A percentile compares a stretch with the other conserved stretches of the same genome.
Conservation (phyloP, 2,888 invertebrate genomes). For the Sceliomorpha sp. region DNA sequence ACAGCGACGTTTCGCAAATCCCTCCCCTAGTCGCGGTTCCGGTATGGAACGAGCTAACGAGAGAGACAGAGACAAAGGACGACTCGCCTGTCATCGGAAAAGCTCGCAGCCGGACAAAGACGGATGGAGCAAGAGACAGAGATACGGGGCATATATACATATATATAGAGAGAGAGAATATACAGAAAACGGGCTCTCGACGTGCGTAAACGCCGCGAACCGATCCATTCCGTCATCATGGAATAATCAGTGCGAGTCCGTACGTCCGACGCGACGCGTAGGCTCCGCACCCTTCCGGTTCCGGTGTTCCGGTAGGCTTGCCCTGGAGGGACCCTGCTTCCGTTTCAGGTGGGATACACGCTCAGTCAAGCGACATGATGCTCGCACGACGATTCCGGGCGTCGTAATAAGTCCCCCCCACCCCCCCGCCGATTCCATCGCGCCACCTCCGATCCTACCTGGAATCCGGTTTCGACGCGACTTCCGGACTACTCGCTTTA, state of each 20-base stretch:
- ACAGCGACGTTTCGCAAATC: constrained; percentile 32
- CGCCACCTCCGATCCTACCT: constrained; percentile 54
- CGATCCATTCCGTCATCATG: constrained; percentile 65
- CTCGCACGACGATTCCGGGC: constrained; percentile 50
- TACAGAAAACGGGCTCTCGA: no score
- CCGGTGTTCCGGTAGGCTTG: constrained; percentile 81
- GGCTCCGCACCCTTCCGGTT: constrained; percentile 80
- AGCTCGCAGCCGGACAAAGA: no score
- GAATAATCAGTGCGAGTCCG: constrained; percentile 77
- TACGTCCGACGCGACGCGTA: constrained; percentile 68
- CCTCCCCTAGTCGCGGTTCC: no score
- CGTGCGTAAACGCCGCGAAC: constrained; percentile 33
- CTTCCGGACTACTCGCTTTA: constrained; percentile 62
- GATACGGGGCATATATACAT: no score
- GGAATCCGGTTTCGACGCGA: constrained; percentile 61
- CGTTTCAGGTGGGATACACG: constrained; percentile 75
- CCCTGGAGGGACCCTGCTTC: constrained; percentile 63
- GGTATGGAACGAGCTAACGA: no score
- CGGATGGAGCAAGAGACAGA: no score
- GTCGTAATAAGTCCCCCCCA: constrained; percentile 44
- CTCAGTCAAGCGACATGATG: constrained; percentile 74
- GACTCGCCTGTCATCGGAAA: no score
- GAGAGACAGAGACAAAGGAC: no score
- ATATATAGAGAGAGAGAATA: constrained; percentile 1
- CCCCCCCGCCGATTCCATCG: constrained; percentile 28